Base-by-base conservation (phyloP, 2,113 vertebrate genomes). In the Nothobranchius furzeri region DNA sequence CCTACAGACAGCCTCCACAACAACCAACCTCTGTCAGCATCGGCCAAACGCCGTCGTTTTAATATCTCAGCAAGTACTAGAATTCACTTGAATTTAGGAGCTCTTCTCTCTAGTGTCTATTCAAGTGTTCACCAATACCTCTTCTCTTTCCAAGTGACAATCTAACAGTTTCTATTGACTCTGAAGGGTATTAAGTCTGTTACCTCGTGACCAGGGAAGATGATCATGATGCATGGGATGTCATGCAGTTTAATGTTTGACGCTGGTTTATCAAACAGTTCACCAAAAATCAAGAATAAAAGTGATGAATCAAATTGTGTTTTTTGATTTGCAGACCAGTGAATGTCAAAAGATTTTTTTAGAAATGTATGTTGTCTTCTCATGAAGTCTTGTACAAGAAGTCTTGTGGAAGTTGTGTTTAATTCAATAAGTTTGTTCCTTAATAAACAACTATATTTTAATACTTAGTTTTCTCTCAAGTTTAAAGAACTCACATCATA, bases 11-110 rank as follows among this genome's bases (percentile, higher is more conserved):
- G 75, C 74, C 74, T 82, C 74, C 72, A 84, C 87, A 87, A 90
- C 83, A 80, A 78, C 60, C 68, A 85, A 89, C 88, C 88, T 90
- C 88, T 80, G 77, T 86, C 75, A 72, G 66, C 70, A 20, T 71
- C 68, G 82, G 84, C 75, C 73, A 79, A 82, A 79, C 70, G 70
- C 20, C 63, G 75, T 82, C 81, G 83, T 67, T 76, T 71, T 75
- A 69, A 73, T 83, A 78, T 77, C 79, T 88, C 78, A 85, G 87
- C 95, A 94, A 94, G 93, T 94, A 93, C 92, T 90, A 92, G 92
- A 93, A 85, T 85, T 83, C 92, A 82, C 85, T 88, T 88, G 85
- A 91, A 85, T 84, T 79, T 76, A 84, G 71, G 83, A 83, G 73
- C 78, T 79, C 25, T 82, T 81, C 73, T 75, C 83, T 79, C 66